These are phyloP conservation scores for Drosophila teissieri DNA, from an alignment of 1,140 invertebrate species.

Conservation along the genomic window DNA sequence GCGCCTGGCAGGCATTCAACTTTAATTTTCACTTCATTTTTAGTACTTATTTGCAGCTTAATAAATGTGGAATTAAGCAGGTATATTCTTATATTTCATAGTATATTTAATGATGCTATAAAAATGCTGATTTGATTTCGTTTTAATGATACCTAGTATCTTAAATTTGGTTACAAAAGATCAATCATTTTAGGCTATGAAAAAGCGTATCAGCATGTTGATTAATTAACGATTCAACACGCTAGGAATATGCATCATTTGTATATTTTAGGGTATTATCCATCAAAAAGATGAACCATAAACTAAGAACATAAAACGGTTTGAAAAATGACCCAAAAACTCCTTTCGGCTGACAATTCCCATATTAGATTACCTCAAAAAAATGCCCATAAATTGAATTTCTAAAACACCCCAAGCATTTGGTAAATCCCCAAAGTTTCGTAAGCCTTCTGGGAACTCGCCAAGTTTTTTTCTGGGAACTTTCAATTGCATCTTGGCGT, in stretches of 20 bases:
- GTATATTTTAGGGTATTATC: too few relatives aligned
- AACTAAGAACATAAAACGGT: too few relatives aligned
- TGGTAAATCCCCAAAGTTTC: neutral
- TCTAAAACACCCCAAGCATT: neutral
- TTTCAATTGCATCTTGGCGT: constrained; percentile 40
- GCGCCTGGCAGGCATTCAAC: neutral
- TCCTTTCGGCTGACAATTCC: neutral
- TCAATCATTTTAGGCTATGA: constrained; percentile 14
- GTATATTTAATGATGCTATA: too few relatives aligned
- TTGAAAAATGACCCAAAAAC: neutral
- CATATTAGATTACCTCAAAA: neutral
- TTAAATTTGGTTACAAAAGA: constrained; percentile 4
- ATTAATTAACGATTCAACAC: constrained; percentile 7
- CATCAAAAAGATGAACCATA: too few relatives aligned
- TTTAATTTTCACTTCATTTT: neutral
- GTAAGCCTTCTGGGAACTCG: constrained; percentile 27
- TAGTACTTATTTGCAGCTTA: neutral
- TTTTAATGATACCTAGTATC: neutral
- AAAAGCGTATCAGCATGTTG: neutral
- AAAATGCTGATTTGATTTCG: neutral
- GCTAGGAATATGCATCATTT: neutral
- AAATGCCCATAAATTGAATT: neutral
- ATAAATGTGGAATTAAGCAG: too few relatives aligned
- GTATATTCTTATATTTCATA: too few relatives aligned
- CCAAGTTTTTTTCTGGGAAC: constrained; percentile 13